Evolutionary conservation across 2,797 vertebrate genomes (phyloP), one percentile per base, ranked within the genome.

Genomic region (Chrosomus eos): DNA sequence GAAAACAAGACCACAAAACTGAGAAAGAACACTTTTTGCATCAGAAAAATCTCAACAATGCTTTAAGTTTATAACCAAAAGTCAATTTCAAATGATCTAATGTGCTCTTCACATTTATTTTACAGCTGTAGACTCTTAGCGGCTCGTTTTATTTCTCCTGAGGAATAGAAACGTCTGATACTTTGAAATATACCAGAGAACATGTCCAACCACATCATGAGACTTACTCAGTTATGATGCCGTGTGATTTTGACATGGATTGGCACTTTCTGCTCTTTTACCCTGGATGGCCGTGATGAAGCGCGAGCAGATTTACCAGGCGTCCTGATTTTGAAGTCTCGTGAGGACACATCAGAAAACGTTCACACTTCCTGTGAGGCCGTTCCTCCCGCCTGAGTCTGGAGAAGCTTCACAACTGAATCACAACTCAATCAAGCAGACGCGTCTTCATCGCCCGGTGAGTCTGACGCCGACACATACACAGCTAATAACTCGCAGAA

Each of bases 381-480:
- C 60, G 5, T 62, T 62, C 13, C 13, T 62, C 13, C 2, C 13
- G 58, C 58, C 58, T 14, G 58, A 64, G 28, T 31, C 7, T 64
- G 16, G 31, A 45, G 55, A 33, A n/a, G 58, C 58, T 58, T 91
- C 28, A 86, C 90, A 94, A 93, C 91, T 89, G 93, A 88, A 89
- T 91, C 88, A 89, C 85, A 92, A 92, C 91, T 91, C 66, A 58
- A 83, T 82, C n/a, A 53, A 21, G 3, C 53, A 55, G 23, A 64
- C 9, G 36, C 45, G 45, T 23, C 13, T 79, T 28, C 38, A 28
- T 43, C 55, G 4, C 28, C 43, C 45, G 76, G 76, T 79, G 76
- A 79, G 76, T 66, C 40, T 48, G 18, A 79, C 40, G 2, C 31
- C 31, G 45, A 18, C 45, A 7, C 6, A 58, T 0, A 19, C 26